phyloP scores from a whole-genome alignment of 2,113 vertebrate species.

The Xiphophorus hellerii region DNA sequence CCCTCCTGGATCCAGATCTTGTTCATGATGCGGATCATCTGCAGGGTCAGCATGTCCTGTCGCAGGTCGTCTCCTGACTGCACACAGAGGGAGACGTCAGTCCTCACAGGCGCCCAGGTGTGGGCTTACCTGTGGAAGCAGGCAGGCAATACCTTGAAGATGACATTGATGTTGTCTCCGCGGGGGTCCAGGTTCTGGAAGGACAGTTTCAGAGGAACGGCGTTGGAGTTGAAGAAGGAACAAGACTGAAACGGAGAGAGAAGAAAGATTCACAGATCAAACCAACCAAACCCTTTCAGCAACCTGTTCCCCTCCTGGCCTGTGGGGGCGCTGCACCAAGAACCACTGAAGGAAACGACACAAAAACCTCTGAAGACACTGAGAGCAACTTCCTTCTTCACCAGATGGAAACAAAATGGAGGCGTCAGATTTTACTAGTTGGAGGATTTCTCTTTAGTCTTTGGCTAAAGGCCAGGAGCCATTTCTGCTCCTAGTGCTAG shows the following conservation, averaged over 20 bases:
- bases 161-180: slow-evolving; percentile 91
- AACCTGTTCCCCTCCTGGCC: too few relatives aligned
- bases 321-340: too few relatives aligned
- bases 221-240: slow-evolving; percentile 98
- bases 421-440: too few relatives aligned
- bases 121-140: background rate
- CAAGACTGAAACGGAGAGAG: slow-evolving; percentile 83
- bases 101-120: background rate
- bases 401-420: too few relatives aligned
- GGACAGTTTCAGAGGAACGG: slow-evolving; percentile 93
- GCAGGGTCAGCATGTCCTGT: slow-evolving; percentile 98
- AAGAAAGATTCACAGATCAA: background rate
- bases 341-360: too few relatives aligned
- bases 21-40: slow-evolving; percentile 98
- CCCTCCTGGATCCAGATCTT: slow-evolving; percentile 99
- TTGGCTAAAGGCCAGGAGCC: too few relatives aligned
- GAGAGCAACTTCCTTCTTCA: too few relatives aligned
- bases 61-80: slow-evolving; percentile 95
- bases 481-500: too few relatives aligned
- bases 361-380: too few relatives aligned
- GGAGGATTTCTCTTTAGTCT: too few relatives aligned
- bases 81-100: slow-evolving; percentile 9
- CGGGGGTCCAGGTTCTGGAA: slow-evolving; percentile 91
- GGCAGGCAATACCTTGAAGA: slow-evolving; percentile 88
- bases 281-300: too few relatives aligned